These are phyloP conservation scores for Calliopsis andreniformis DNA, from an alignment of 1,140 invertebrate species.

Conservation along the genomic window DNA sequence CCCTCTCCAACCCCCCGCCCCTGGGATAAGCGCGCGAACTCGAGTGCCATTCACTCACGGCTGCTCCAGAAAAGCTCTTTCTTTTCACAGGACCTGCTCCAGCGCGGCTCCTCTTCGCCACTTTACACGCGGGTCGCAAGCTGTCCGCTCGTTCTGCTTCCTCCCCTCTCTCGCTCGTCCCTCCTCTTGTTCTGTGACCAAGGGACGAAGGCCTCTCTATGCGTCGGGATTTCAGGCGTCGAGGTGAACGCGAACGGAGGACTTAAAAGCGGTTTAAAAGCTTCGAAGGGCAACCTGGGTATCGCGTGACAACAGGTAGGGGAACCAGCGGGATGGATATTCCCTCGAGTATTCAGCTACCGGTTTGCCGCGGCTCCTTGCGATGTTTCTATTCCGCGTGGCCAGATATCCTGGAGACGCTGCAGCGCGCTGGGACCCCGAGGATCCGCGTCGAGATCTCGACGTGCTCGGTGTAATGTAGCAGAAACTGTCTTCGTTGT, in stretches of 20 bases:
- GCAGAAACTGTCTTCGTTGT: neutral
- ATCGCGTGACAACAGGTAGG: constrained; percentile 70
- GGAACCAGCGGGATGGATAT: constrained; percentile 43
- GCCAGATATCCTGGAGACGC: neutral
- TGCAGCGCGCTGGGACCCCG: constrained; percentile 4
- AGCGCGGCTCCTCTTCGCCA: constrained; percentile 1
- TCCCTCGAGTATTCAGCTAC: constrained; percentile 61
- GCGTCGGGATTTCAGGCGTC: constrained; percentile 9
- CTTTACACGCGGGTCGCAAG: constrained; percentile 8
- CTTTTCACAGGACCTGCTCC: constrained; percentile 36
- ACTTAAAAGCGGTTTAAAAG: constrained; percentile 57
- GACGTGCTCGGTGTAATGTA: neutral
- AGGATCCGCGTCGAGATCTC: constrained; percentile 27
- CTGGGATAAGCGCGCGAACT: constrained; percentile 43
- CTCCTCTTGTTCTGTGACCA: neutral
- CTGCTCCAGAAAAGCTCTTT: constrained; percentile 34
- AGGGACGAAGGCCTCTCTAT: neutral
- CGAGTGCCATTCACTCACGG: constrained; percentile 37
- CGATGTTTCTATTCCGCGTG: constrained; percentile 38
- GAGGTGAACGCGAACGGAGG: constrained; percentile 20
- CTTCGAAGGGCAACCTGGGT: constrained; percentile 58
- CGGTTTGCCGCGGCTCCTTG: constrained; percentile 54
- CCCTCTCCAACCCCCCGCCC: neutral
- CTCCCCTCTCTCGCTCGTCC: neutral
- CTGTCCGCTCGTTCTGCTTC: neutral